Evolutionary conservation across 2,113 vertebrate genomes (phyloP), one percentile per base, ranked within the genome.

Genomic region (Poeciliopsis retropinna): DNA sequence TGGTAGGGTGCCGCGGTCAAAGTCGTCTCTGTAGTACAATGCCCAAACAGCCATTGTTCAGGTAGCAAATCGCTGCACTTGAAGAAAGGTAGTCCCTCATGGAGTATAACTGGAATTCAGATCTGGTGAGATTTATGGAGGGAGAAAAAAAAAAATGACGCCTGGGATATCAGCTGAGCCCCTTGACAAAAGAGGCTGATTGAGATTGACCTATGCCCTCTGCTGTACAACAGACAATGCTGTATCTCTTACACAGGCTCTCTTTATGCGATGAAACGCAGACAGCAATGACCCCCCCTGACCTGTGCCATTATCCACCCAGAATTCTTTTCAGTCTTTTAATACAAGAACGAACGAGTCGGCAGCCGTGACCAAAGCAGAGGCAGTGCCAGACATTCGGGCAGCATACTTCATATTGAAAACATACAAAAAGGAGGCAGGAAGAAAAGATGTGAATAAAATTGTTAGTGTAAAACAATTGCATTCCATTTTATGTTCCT

Each of bases 1-100:
- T 88, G 82, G 79, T 87, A 84, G 75, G 80, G 66, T 86, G 67
- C 80, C 76, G 28, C 62, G 78, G 88, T 88, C 89, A 90, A 85
- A 87, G 85, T 84, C 28, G 86, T 79, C 83, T 85, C 77, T n/a
- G 74, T 79, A 82, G 81, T 73, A 79, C 29, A 30, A 76, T 62
- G 63, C 15, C 84, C 74, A 79, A 72, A 79, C 73, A 32, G 73
- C 62, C 54, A 88, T 90, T 92, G 85, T 92, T 89, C 54, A 44
- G 80, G 78, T 34, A 70, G 70, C 12, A 82, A 87, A 91, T 76
- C 41, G 14, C 34, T n/a, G 67, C 6, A 28, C 63, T 80, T 64
- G 68, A 29, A 27, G 61, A 51, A 64, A 88, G 82, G 70, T 72
- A 64, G 77, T 65, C 66, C 73, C 80, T 85, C 57, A 51, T 76